Percentiles rank a stretch among this genome's conserved stretches.
Conservation (phyloP, 1,140 invertebrate species). For the Drosophila tropicalis region DNA sequence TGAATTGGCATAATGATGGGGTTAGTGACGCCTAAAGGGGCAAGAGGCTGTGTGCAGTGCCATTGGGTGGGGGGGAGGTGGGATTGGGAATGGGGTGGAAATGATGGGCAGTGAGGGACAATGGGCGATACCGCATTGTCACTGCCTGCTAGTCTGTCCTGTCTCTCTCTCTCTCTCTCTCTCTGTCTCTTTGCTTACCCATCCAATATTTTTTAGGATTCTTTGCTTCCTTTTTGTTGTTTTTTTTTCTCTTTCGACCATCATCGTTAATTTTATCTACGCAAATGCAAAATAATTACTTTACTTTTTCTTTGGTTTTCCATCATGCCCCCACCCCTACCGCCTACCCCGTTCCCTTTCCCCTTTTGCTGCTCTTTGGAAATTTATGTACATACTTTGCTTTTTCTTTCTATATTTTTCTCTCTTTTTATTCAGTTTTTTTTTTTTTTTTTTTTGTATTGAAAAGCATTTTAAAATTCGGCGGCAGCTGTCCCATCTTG, state of each 20-base stretch:
- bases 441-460: constrained; percentile 53
- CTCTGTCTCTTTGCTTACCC: not conserved
- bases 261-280: constrained; percentile 81
- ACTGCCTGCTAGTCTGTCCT: constrained; percentile 20
- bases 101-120: constrained; percentile 8
- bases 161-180: constrained; percentile 8
- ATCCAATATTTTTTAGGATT: not conserved
- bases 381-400: constrained; percentile 71
- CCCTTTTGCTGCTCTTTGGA: constrained; percentile 60
- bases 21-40: constrained; percentile 54
- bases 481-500: constrained; percentile 66
- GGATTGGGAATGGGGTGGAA: no score
- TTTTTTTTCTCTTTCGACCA: constrained; percentile 36
- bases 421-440: constrained; percentile 22
- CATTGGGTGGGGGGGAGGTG: no score
- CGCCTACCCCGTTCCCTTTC: not conserved
- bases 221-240: constrained; percentile 20
- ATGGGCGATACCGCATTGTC: constrained; percentile 47
- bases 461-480: constrained; percentile 77
- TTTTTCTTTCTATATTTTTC: constrained; percentile 52
- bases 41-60: not conserved
- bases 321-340: not conserved
- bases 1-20: constrained; percentile 81
- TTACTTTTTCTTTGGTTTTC: constrained; percentile 79
- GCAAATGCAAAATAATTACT: constrained; percentile 81